Percentiles rank a stretch among this genome's conserved stretches.
Evolutionary conservation across 2,113 vertebrate species (phyloP).

Genomic region (Corythornis cristatus): DNA sequence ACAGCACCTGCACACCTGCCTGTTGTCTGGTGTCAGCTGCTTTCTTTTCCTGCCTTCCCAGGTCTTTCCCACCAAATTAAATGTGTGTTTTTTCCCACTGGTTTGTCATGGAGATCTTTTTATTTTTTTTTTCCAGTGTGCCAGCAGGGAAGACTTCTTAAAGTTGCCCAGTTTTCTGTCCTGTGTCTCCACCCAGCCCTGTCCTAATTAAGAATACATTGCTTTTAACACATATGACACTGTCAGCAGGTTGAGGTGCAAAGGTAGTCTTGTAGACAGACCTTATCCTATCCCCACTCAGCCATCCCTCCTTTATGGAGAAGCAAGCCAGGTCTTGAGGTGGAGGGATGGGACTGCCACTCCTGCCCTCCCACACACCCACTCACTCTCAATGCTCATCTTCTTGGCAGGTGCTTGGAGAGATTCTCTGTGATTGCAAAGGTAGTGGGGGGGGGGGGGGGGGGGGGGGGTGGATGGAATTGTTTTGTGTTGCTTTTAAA

Average conservation of each 20-base stretch:
- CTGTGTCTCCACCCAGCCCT: neutral
- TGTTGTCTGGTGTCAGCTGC: neutral
- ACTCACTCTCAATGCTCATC: fast-evolving
- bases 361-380: neutral
- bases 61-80: neutral
- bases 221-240: neutral
- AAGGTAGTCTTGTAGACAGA: neutral
- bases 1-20: fast-evolving
- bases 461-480: too few relatives aligned
- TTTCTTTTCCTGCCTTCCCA: neutral
- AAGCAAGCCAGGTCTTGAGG: neutral
- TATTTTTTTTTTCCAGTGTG: neutral
- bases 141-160: neutral
- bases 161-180: neutral
- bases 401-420: neutral
- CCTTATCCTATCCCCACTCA: neutral
- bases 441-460: neutral
- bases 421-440: neutral
- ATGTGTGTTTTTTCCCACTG: neutral
- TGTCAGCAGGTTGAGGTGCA: fast-evolving
- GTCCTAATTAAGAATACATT: neutral
- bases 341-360: neutral
- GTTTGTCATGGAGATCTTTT: neutral
- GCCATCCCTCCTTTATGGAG: neutral
- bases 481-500: too few relatives aligned